Evolutionary conservation across 2,888 invertebrate genomes (phyloP).

Genomic region (Acleris sparsana): DNA sequence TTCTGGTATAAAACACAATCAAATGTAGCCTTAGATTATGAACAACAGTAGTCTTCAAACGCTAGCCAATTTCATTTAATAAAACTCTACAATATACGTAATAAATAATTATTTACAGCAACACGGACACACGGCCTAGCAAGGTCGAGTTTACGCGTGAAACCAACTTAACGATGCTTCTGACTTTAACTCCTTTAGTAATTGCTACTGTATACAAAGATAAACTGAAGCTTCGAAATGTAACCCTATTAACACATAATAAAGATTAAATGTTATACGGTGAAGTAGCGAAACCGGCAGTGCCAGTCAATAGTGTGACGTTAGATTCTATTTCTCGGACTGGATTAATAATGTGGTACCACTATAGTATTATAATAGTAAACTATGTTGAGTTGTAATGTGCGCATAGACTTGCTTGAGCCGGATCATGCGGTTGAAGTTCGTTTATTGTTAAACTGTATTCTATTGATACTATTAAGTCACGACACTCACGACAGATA

Average conservation of each 20-base stretch:
- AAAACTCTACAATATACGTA: neutral
- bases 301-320: neutral
- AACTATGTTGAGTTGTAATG: neutral
- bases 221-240: no score
- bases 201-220: no score
- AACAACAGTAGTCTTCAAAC: no score
- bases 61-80: no score
- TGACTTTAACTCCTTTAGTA: no score
- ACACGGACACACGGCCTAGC: conserved; percentile 15
- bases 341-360: conserved; percentile 4
- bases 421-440: conserved; percentile 15
- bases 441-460: conserved; percentile 17
- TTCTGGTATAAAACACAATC: no score
- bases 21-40: no score
- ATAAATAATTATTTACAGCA: conserved; percentile 18
- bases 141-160: conserved; percentile 6
- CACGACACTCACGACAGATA: conserved; percentile 27
- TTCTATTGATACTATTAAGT: conserved; percentile 18
- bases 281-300: no score
- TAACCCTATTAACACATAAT: no score
- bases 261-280: no score
- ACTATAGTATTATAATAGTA: conserved; percentile 5
- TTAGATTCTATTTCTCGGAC: neutral
- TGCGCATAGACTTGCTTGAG: neutral
- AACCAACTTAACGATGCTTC: neutral